phyloP scores from a whole-genome alignment of 2,888 invertebrate species.

The Apamea sordens region DNA sequence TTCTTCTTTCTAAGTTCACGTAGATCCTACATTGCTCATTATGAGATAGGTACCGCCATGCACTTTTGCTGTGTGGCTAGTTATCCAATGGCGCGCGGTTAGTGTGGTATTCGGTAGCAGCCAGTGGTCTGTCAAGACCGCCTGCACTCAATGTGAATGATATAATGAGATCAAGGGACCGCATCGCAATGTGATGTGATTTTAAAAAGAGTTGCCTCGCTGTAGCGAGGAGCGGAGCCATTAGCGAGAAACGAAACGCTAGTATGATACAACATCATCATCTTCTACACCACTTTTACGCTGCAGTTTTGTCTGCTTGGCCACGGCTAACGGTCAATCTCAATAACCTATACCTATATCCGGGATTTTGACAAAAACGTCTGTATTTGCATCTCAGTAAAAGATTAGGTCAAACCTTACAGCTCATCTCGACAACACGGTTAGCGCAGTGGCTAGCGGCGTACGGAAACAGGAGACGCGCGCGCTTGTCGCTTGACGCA shows the following conservation, averaged over 20 bases:
- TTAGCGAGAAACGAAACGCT: too few relatives aligned
- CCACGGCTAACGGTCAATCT: too few relatives aligned
- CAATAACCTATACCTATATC: not conserved
- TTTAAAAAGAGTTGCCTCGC: too few relatives aligned
- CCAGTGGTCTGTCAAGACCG: not conserved
- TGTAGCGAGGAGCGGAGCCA: not conserved
- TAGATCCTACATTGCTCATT: slow-evolving; percentile 4
- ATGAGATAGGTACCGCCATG: not conserved
- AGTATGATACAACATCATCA: not conserved
- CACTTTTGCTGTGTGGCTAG: slow-evolving; percentile 14
- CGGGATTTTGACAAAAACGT: not conserved
- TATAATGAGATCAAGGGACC: slow-evolving; percentile 37
- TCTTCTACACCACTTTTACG: not conserved
- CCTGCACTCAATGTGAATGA: slow-evolving; percentile 4
- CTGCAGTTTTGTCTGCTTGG: not conserved
- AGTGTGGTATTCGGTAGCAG: not conserved
- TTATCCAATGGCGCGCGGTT: slow-evolving; percentile 5
- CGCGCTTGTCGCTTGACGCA: not conserved
- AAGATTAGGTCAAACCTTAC: too few relatives aligned
- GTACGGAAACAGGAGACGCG: too few relatives aligned
- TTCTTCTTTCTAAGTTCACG: not conserved
- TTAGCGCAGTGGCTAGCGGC: too few relatives aligned
- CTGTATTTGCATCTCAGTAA: too few relatives aligned
- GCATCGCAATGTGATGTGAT: slow-evolving; percentile 2
- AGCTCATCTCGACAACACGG: too few relatives aligned